These are phyloP conservation scores for Vipera latastei DNA, from an alignment of 2,797 vertebrate genomes.

Conservation along the genomic window DNA sequence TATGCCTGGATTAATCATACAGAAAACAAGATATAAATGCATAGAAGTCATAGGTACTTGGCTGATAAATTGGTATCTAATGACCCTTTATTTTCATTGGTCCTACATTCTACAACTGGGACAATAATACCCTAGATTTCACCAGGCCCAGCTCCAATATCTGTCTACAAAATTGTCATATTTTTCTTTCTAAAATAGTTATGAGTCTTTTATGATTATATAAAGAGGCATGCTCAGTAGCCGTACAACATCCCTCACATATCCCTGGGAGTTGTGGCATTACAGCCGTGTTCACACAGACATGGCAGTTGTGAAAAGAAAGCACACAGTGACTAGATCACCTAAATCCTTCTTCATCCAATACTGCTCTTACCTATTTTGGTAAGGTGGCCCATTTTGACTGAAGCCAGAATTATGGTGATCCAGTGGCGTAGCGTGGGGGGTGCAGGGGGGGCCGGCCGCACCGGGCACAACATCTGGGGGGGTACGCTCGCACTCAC, in stretches of 20 bases:
- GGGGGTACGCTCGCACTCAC: too few species aligned
- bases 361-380: not conserved
- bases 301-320: not conserved
- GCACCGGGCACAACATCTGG: too few species aligned
- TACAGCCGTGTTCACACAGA: not conserved
- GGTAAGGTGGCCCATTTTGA: not conserved
- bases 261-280: too few species aligned
- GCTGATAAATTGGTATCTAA: slow-evolving; percentile 17
- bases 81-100: not conserved
- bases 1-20: slow-evolving; percentile 41
- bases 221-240: not conserved
- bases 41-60: slow-evolving; percentile 8
- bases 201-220: not conserved
- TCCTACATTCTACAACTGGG: not conserved
- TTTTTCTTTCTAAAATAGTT: not conserved
- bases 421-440: too few species aligned
- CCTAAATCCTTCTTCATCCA: not conserved
- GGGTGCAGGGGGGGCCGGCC: too few species aligned
- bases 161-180: not conserved
- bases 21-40: slow-evolving; percentile 39
- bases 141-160: not conserved
- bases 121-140: not conserved
- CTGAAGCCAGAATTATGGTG: not conserved
- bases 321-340: not conserved
- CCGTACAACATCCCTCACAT: not conserved